Evolutionary conservation across 2,888 invertebrate genomes (phyloP).

Genomic region (Leptinotarsa haldemani): DNA sequence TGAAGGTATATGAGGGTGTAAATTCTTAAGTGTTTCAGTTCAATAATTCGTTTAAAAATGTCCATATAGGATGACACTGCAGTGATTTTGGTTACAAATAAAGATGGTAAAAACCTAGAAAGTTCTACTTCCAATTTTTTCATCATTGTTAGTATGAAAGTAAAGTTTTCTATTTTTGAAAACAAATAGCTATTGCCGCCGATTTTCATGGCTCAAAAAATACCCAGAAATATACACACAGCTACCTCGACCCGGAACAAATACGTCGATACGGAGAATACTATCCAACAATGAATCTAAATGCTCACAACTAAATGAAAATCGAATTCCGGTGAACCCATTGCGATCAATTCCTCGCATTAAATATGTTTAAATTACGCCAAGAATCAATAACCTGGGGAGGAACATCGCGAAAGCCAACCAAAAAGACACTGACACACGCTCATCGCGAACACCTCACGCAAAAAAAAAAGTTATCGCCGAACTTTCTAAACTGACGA

Average conservation of each 20-base stretch:
- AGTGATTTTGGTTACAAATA: too few species aligned
- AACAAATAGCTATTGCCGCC: background rate
- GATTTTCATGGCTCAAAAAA: too few species aligned
- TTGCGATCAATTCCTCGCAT: constrained; percentile 49
- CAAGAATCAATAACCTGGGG: constrained; percentile 18
- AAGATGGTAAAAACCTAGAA: too few species aligned
- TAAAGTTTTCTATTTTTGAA: too few species aligned
- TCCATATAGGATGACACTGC: too few species aligned
- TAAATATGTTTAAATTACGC: constrained; percentile 34
- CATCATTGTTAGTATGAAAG: too few species aligned
- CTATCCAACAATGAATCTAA: constrained; percentile 19
- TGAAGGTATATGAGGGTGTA: too few species aligned
- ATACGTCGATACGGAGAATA: constrained; percentile 11
- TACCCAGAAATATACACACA: too few species aligned
- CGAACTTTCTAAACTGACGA: constrained; percentile 24
- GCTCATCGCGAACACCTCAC: background rate
- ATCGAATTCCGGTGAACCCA: constrained; percentile 45
- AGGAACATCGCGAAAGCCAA: constrained; percentile 16
- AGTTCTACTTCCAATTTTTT: too few species aligned
- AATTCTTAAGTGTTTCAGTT: too few species aligned
- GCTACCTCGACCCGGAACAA: background rate
- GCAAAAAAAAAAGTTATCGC: constrained; percentile 9
- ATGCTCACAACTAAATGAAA: constrained; percentile 28
- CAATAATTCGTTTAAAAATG: too few species aligned
- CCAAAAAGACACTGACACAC: background rate